Conservation (phyloP, 2,113 vertebrate genomes). For the Egretta garzetta region DNA sequence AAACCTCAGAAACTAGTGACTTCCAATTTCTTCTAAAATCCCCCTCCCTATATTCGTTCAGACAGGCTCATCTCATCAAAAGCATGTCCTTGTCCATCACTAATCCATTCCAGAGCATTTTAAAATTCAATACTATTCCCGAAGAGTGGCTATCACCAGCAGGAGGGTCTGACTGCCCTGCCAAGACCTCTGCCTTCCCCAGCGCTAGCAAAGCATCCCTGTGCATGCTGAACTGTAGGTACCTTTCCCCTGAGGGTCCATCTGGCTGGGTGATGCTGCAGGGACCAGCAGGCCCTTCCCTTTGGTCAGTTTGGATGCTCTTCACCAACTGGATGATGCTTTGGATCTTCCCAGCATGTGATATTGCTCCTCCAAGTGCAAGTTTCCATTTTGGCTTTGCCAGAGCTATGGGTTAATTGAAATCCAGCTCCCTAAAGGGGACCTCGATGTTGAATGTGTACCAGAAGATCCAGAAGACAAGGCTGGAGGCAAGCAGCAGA, state of each 20-base stretch:
- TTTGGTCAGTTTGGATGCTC: neutral
- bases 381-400: rapidly evolving
- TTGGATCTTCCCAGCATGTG: neutral
- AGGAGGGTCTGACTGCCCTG: neutral
- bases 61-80: neutral
- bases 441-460: conserved; percentile 82
- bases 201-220: neutral
- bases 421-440: conserved; percentile 72
- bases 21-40: neutral
- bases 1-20: neutral
- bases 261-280: neutral
- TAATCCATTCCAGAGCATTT: neutral
- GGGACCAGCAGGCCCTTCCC: neutral
- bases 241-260: conserved; percentile 19
- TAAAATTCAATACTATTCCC: neutral
- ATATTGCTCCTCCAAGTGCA: neutral
- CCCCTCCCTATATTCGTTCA: neutral
- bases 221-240: neutral
- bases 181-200: neutral
- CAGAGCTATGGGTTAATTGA: rapidly evolving
- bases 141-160: neutral
- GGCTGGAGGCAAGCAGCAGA: conserved; percentile 84
- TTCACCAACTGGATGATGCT: neutral
- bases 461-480: conserved; percentile 89
- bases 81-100: rapidly evolving